Evolutionary conservation across 2,113 vertebrate genomes (phyloP).

Genomic region (Pantherophis guttatus): DNA sequence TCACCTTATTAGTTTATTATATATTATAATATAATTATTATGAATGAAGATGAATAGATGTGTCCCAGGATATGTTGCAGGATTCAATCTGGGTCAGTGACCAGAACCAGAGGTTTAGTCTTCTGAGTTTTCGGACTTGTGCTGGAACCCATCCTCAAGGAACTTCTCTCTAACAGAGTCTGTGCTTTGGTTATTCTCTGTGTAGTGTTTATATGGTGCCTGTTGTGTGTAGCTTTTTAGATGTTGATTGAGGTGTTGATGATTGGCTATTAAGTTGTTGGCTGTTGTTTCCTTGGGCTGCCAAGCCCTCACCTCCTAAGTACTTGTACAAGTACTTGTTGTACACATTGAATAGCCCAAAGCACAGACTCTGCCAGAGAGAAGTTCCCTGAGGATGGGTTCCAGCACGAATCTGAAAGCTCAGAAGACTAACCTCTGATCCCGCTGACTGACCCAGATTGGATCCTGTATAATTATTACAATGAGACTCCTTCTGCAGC

Average conservation of each 20-base stretch:
- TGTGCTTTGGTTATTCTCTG: not conserved
- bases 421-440: not conserved
- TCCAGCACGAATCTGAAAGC: not conserved
- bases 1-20: not conserved
- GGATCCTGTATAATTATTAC: not conserved
- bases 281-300: not conserved
- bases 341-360: not conserved
- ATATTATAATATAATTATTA: not conserved
- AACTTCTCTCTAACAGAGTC: not conserved
- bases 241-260: not conserved
- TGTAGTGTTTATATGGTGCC: not conserved
- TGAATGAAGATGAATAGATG: not conserved
- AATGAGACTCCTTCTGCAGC: not conserved
- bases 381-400: not conserved
- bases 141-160: not conserved
- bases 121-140: not conserved
- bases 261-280: not conserved
- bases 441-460: not conserved
- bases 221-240: not conserved
- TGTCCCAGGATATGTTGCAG: not conserved
- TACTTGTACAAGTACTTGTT: not conserved
- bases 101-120: not conserved
- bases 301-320: not conserved
- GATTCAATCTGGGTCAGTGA: not conserved
- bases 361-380: not conserved